Conservation (phyloP, 2,113 vertebrate genomes). For the Rhizomys pruinosus region DNA sequence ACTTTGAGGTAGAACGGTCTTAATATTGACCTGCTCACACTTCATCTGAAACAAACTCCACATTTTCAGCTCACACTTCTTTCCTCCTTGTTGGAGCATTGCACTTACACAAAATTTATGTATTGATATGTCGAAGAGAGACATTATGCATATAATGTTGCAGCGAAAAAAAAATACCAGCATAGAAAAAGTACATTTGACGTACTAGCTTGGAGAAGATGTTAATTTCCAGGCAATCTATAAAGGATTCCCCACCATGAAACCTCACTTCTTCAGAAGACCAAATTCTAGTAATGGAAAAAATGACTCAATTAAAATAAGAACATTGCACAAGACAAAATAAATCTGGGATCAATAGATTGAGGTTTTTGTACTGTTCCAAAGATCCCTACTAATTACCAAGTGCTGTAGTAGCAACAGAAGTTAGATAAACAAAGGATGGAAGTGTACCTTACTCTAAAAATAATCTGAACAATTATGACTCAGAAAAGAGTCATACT, state of each 20-base stretch:
- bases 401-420: constrained; percentile 72
- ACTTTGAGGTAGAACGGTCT: constrained; percentile 13
- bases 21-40: not conserved
- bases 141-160: constrained; percentile 6
- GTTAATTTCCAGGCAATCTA: constrained; percentile 38
- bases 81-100: not conserved
- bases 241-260: constrained; percentile 29
- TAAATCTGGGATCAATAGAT: constrained; percentile 67
- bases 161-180: constrained; percentile 27
- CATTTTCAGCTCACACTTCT: constrained; percentile 23
- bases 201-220: constrained; percentile 31
- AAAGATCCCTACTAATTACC: constrained; percentile 67
- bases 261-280: constrained; percentile 52
- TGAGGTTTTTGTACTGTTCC: constrained; percentile 69
- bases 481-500: constrained; percentile 78
- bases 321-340: constrained; percentile 62
- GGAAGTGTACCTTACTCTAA: constrained; percentile 70
- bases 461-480: constrained; percentile 77
- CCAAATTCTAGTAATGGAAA: constrained; percentile 62
- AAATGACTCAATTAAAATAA: constrained; percentile 66
- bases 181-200: not conserved
- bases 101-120: not conserved
- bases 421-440: constrained; percentile 73
- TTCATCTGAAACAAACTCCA: not conserved
- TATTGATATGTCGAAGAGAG: not conserved